These are phyloP conservation scores for Drosophila virilis DNA, from an alignment of 1,140 invertebrate genomes.

Conservation along the genomic window DNA sequence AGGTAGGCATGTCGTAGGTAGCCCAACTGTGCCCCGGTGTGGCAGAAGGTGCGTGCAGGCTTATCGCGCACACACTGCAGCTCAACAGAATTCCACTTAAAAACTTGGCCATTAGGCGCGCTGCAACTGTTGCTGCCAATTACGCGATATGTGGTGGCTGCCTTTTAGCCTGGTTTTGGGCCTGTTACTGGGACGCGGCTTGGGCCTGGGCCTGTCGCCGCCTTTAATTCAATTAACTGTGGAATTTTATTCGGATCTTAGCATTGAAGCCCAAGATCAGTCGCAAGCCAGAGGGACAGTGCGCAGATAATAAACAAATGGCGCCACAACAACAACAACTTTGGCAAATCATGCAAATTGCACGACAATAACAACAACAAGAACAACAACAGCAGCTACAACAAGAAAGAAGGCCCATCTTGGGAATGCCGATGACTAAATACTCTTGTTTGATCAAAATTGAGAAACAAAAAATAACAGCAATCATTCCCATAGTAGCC, in stretches of 20 bases:
- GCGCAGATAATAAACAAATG: constrained; percentile 59
- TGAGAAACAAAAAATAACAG: no score
- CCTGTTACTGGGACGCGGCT: no score
- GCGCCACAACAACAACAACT: constrained; percentile 49
- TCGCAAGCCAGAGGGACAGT: constrained; percentile 43
- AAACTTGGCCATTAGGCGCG: constrained; percentile 32
- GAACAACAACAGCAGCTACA: constrained; percentile 2
- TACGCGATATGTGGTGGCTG: constrained; percentile 41
- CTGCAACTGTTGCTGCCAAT: constrained; percentile 61
- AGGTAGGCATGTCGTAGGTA: constrained; percentile 38
- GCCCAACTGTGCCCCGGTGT: constrained; percentile 27
- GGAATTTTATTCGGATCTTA: constrained; percentile 51
- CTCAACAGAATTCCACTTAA: constrained; percentile 65
- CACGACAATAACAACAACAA: constrained; percentile 46
- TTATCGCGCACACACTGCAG: constrained; percentile 62
- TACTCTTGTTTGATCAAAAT: no score
- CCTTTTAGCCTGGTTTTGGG: constrained; percentile 1
- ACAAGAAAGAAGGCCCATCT: background rate
- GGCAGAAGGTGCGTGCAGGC: constrained; percentile 42
- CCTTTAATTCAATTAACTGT: constrained; percentile 75
- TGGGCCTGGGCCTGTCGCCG: constrained; percentile 18
- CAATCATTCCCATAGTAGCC: no score
- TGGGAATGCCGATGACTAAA: no score
- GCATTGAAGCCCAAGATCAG: constrained; percentile 65
- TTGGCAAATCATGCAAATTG: constrained; percentile 78